phyloP scores from a whole-genome alignment of 1,140 invertebrate genomes.

The Saccostrea cuccullata region DNA sequence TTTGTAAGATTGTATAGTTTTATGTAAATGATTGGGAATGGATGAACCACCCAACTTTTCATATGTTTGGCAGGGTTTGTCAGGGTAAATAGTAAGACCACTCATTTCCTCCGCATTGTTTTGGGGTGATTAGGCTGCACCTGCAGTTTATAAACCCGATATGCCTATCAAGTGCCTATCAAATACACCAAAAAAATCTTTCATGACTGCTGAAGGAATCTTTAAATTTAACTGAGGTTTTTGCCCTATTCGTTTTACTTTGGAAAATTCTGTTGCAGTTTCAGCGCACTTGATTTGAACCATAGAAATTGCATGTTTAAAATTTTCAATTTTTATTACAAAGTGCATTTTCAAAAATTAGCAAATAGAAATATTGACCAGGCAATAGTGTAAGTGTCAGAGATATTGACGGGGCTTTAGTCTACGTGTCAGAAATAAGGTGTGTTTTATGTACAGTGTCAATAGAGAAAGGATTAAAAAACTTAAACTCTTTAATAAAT shows the following conservation, averaged over 20 bases:
- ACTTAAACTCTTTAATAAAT: not conserved
- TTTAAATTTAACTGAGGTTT: conserved; percentile 21
- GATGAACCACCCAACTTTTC: not conserved
- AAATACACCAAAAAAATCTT: conserved; percentile 26
- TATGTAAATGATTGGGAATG: conserved; percentile 16
- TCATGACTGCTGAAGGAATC: conserved; percentile 3
- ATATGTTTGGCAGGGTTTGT: conserved; percentile 18
- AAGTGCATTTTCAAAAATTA: not conserved
- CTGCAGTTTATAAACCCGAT: conserved; percentile 19
- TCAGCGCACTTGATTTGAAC: conserved; percentile 17
- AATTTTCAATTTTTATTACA: not conserved
- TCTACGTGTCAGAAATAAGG: conserved; percentile 2
- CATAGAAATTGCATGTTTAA: not conserved
- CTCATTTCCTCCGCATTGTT: conserved; percentile 35
- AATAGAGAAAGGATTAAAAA: not conserved
- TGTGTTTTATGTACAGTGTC: conserved; percentile 26
- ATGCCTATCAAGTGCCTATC: conserved; percentile 35
- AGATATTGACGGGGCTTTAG: not conserved
- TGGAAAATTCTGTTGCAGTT: conserved; percentile 2
- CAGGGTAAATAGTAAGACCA: conserved; percentile 17
- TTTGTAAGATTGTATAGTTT: not conserved
- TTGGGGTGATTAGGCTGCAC: conserved; percentile 32
- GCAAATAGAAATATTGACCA: not conserved
- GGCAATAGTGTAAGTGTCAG: not conserved
- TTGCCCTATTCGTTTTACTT: not conserved